Evolutionary conservation across 2,797 vertebrate species (phyloP).

Genomic region (Rhodeus uyekii): DNA sequence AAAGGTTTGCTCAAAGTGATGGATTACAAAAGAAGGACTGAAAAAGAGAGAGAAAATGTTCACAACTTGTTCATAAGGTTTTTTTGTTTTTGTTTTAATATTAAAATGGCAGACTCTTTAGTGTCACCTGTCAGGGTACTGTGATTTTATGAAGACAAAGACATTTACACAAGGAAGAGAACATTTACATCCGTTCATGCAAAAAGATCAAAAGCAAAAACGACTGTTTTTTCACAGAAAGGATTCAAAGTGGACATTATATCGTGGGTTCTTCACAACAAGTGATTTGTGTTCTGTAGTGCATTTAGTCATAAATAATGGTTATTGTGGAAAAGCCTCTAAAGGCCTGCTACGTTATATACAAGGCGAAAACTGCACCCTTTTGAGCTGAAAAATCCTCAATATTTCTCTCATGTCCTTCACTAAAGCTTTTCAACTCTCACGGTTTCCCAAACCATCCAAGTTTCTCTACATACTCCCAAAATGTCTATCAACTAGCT

Average conservation of each 20-base stretch:
- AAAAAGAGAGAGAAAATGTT: not conserved
- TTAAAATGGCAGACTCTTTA: conserved; percentile 28
- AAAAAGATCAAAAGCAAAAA: conserved; percentile 39
- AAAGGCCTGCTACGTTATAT: conserved; percentile 54
- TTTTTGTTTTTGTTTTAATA: not conserved
- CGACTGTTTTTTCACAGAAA: conserved; percentile 39
- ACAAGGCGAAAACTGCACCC: conserved; percentile 49
- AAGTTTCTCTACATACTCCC: conserved; percentile 13
- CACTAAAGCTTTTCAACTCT: conserved; percentile 21
- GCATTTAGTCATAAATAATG: conserved; percentile 58
- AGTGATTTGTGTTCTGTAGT: conserved; percentile 40
- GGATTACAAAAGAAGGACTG: conserved; percentile 10
- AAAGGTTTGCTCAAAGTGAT: not conserved
- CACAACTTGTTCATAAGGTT: not conserved
- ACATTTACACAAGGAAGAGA: conserved; percentile 48
- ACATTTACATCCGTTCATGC: conserved; percentile 56
- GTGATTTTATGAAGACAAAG: conserved; percentile 37
- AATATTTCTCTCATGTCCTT: not conserved
- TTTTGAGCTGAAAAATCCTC: conserved; percentile 29
- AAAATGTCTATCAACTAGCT: conserved; percentile 29
- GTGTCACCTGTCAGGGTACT: conserved; percentile 43
- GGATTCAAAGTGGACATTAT: conserved; percentile 37
- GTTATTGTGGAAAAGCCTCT: conserved; percentile 50
- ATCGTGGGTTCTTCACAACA: conserved; percentile 46
- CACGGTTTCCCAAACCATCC: not conserved